Percentiles rank a stretch among this genome's conserved stretches.
Conservation (phyloP, 2,888 invertebrate genomes). For the Stictocephala bisonia region DNA sequence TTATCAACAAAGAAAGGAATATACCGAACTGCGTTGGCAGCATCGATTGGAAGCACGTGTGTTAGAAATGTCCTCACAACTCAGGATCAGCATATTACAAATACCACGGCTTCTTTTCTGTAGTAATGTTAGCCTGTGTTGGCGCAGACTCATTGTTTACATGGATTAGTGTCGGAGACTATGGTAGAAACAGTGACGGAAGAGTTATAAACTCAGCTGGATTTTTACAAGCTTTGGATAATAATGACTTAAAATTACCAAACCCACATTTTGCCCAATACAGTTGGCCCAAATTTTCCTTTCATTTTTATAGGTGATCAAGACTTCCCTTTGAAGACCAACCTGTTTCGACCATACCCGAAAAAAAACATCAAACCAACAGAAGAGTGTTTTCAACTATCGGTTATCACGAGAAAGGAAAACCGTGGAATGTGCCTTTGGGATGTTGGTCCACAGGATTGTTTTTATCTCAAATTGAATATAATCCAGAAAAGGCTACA, state of each 20-base stretch:
- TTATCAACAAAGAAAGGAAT: slow-evolving; percentile 32
- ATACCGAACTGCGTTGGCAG: slow-evolving; percentile 3
- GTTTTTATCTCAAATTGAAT: slow-evolving; percentile 21
- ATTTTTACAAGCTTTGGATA: slow-evolving; percentile 24
- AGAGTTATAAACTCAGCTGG: slow-evolving; percentile 13
- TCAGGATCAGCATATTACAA: slow-evolving; percentile 30
- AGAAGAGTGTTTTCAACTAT: slow-evolving; percentile 13
- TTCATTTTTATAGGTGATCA: slow-evolving; percentile 35
- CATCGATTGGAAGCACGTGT: slow-evolving; percentile 18
- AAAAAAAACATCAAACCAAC: not conserved
- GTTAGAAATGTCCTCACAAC: slow-evolving; percentile 27
- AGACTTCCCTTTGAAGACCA: slow-evolving; percentile 1
- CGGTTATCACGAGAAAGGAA: slow-evolving; percentile 7
- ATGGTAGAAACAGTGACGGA: slow-evolving; percentile 33
- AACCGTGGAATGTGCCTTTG: slow-evolving; percentile 17
- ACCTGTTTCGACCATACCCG: slow-evolving; percentile 2
- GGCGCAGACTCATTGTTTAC: slow-evolving; percentile 19
- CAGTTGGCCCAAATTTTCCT: slow-evolving; percentile 10
- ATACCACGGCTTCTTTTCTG: slow-evolving; percentile 9
- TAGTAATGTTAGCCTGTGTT: slow-evolving; percentile 23
- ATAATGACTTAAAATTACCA: slow-evolving; percentile 2
- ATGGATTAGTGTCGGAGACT: slow-evolving; percentile 30
- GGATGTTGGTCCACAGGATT: slow-evolving; percentile 15
- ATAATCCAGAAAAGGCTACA: slow-evolving; percentile 11
- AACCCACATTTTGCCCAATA: slow-evolving; percentile 17